These are phyloP conservation scores for Diplodus sargus DNA, from an alignment of 2,797 vertebrate genomes.

Conservation along the genomic window DNA sequence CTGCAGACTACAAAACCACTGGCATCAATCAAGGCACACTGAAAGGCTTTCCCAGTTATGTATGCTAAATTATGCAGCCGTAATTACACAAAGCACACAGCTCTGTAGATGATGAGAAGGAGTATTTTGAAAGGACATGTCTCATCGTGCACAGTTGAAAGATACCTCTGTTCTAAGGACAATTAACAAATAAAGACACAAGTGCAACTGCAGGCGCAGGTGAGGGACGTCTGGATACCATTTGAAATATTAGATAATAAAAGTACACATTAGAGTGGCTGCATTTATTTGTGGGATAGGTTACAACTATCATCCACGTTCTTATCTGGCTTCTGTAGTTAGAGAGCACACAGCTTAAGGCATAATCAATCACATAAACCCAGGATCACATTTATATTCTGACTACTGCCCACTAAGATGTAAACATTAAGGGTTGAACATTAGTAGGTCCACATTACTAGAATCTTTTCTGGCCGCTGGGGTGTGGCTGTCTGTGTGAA, in stretches of 20 bases:
- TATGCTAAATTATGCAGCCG: conserved; percentile 61
- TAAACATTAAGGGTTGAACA: conserved; percentile 11
- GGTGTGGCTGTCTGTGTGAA: conserved; percentile 24
- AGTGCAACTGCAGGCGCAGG: not conserved
- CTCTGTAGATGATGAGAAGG: conserved; percentile 22
- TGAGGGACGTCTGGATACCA: not conserved
- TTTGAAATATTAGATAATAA: not conserved
- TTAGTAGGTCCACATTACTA: conserved; percentile 5
- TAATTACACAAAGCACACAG: conserved; percentile 49
- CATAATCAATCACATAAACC: conserved; percentile 37
- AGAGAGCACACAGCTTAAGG: conserved; percentile 29
- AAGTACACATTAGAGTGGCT: not conserved
- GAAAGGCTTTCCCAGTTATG: conserved; percentile 38
- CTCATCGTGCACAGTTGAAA: not conserved
- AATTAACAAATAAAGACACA: not conserved
- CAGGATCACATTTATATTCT: conserved; percentile 9
- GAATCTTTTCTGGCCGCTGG: not conserved
- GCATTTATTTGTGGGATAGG: not conserved
- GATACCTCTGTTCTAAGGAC: not conserved
- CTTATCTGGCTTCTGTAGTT: conserved; percentile 37
- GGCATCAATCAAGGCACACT: conserved; percentile 53
- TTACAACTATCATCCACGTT: conserved; percentile 1
- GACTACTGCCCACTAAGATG: not conserved
- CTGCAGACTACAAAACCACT: conserved; percentile 32
- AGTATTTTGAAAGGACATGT: conserved; percentile 17